Percentiles rank a stretch among this genome's conserved stretches.
phyloP scores from a whole-genome alignment of 1,140 invertebrate species.

The Conus ventricosus region DNA sequence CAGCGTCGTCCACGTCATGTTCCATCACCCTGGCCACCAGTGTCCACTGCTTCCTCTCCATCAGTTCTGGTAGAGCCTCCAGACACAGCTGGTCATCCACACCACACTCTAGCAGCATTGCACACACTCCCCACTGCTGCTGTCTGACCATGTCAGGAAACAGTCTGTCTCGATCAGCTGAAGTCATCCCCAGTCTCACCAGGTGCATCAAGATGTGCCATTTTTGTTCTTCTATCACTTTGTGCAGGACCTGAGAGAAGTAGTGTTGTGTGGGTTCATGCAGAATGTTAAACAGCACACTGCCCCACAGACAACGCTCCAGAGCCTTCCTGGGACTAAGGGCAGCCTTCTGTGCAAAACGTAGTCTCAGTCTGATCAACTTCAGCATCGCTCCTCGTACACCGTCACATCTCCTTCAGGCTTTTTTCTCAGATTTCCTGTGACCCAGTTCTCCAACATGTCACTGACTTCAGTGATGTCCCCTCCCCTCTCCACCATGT shows the following conservation, averaged over 20 bases:
- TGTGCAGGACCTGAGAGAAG: not conserved
- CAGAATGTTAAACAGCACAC: not conserved
- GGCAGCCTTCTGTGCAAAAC: too few relatives aligned
- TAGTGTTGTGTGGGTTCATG: not conserved
- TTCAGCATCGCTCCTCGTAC: too few relatives aligned
- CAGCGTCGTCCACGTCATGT: not conserved
- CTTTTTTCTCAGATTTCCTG: too few relatives aligned
- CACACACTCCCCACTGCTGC: not conserved
- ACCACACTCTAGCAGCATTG: not conserved
- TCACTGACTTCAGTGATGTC: not conserved
- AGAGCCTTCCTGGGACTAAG: too few relatives aligned
- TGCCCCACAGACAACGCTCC: too few relatives aligned
- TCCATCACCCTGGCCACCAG: conserved; percentile 16
- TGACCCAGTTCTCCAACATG: not conserved
- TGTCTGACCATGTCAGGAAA: not conserved
- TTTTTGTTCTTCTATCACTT: not conserved
- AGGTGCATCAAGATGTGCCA: conserved; percentile 7
- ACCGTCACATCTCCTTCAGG: too few relatives aligned
- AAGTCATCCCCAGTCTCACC: not conserved
- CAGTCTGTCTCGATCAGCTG: not conserved
- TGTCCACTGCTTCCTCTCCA: not conserved
- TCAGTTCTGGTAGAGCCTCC: not conserved
- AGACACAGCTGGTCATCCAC: not conserved
- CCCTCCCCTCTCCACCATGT: not conserved
- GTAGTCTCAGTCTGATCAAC: too few relatives aligned